Conservation (phyloP, 2,113 vertebrate species). For the Halcyon senegalensis region DNA sequence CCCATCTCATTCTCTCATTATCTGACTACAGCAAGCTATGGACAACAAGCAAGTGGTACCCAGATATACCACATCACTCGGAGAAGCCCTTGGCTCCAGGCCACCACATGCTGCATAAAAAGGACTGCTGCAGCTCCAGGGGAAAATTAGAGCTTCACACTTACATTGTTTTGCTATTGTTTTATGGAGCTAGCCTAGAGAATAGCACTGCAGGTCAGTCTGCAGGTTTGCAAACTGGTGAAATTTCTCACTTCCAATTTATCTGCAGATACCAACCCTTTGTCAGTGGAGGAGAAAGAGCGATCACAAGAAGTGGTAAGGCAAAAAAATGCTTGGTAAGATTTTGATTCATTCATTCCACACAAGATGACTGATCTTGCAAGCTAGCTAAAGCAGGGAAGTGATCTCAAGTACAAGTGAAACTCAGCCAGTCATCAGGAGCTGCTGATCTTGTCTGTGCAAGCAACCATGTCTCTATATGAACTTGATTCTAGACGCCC, state of each 20-base stretch:
- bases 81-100: not conserved
- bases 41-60: not conserved
- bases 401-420: not conserved
- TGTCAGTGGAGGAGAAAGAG: not conserved
- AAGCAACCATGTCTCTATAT: not conserved
- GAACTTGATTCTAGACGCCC: not conserved
- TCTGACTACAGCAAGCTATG: not conserved
- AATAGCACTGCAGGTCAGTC: not conserved
- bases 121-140: not conserved
- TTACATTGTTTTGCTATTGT: not conserved
- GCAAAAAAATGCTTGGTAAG: not conserved
- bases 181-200: not conserved
- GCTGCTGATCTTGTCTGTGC: not conserved
- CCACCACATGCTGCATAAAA: not conserved
- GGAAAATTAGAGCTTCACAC: not conserved
- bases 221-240: not conserved
- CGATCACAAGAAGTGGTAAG: not conserved
- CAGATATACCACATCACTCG: not conserved
- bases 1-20: not conserved
- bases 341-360: not conserved
- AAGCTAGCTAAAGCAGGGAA: not conserved
- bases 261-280: not conserved
- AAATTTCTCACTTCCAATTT: not conserved
- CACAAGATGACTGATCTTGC: not conserved
- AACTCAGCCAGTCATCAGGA: not conserved